A percentile compares a stretch with the other conserved stretches of the same genome.
Evolutionary conservation across 2,888 invertebrate species (phyloP).

Genomic region (Drosophila antonietae): DNA sequence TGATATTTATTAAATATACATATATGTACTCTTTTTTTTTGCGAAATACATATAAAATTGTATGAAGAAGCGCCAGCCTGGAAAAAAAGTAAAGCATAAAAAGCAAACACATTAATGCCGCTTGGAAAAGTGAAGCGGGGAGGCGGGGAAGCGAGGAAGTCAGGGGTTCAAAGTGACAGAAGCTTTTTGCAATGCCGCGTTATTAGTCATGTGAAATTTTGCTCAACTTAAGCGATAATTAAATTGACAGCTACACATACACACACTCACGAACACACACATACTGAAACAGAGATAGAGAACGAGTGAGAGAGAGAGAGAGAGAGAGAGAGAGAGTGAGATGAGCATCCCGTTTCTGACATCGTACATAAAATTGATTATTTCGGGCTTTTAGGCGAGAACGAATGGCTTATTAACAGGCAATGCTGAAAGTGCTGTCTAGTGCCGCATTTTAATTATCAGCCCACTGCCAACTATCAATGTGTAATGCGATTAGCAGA

Average conservation of each 20-base stretch:
- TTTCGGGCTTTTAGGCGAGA: conserved; percentile 48
- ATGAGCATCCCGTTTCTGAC: conserved; percentile 18
- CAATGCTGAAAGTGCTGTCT: conserved; percentile 27
- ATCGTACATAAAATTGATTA: conserved; percentile 54
- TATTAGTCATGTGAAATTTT: conserved; percentile 77
- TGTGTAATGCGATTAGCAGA: conserved; percentile 70
- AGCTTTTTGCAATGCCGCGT: conserved; percentile 48
- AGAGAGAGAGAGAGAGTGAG: neutral
- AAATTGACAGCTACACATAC: conserved; percentile 58
- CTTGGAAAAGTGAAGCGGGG: neutral
- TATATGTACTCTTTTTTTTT: conserved; percentile 18
- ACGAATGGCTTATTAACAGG: conserved; percentile 33
- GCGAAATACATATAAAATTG: conserved; percentile 27
- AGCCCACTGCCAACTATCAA: conserved; percentile 61
- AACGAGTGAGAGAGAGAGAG: neutral
- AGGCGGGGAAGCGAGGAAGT: neutral
- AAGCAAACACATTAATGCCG: conserved; percentile 21
- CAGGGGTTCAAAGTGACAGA: conserved; percentile 27
- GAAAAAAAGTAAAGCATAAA: conserved; percentile 23
- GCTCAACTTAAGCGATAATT: conserved; percentile 67
- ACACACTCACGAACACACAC: conserved; percentile 11
- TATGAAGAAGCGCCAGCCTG: conserved; percentile 20
- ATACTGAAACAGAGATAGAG: neutral
- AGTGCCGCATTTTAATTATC: conserved; percentile 65
- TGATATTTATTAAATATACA: conserved; percentile 64